Conservation (phyloP, 2,113 vertebrate genomes). For the Furnarius figulus region DNA sequence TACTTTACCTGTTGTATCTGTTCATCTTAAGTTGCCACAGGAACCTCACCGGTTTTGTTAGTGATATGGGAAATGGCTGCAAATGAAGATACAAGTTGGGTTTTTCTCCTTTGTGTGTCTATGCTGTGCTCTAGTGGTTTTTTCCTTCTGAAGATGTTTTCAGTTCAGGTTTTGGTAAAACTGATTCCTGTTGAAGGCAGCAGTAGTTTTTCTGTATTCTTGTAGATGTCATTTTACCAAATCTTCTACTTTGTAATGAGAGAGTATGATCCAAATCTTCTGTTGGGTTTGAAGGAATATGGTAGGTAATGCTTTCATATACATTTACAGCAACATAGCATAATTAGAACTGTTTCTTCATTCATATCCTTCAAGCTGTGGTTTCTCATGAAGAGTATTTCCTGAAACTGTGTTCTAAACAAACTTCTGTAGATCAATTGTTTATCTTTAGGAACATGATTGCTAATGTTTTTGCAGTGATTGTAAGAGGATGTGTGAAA, state of each 20-base stretch:
- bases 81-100: background rate
- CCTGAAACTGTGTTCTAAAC: background rate
- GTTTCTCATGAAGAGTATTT: background rate
- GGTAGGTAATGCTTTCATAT: background rate
- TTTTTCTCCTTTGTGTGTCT: rapidly evolving
- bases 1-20: background rate
- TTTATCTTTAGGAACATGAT: background rate
- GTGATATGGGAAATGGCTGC: background rate
- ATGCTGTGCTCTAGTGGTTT: background rate
- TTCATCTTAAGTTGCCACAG: background rate
- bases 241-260: background rate
- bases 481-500: background rate
- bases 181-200: background rate
- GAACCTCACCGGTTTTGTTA: background rate
- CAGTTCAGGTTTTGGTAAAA: background rate
- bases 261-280: background rate
- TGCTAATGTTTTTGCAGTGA: background rate
- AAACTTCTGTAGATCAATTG: background rate
- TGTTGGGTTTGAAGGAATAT: background rate
- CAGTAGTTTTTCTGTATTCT: background rate
- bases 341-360: background rate
- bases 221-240: background rate
- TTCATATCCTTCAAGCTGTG: background rate
- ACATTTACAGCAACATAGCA: background rate
- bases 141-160: background rate